Percentiles rank a stretch among this genome's conserved stretches.
Evolutionary conservation across 1,140 invertebrate genomes (phyloP).

Genomic region (Drosophila miranda): DNA sequence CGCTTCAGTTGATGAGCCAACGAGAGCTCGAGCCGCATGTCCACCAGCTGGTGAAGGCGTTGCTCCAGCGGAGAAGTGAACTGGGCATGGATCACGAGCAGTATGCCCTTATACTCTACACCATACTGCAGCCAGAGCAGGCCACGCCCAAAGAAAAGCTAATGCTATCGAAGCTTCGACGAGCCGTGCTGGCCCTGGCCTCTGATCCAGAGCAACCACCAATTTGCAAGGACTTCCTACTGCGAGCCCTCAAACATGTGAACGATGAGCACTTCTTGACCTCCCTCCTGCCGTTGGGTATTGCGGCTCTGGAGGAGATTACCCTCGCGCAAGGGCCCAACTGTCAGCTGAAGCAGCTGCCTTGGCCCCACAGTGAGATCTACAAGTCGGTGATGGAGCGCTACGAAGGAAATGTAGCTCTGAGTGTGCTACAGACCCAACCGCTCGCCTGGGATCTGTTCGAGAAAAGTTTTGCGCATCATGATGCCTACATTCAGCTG

Average conservation of each 20-base stretch:
- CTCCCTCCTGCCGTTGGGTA: conserved; percentile 82
- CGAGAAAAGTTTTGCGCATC: conserved; percentile 45
- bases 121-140: conserved; percentile 59
- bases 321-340: background rate
- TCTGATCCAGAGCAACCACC: conserved; percentile 43
- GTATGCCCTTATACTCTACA: conserved; percentile 83
- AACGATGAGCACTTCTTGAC: conserved; percentile 82
- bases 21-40: conserved; percentile 36
- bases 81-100: conserved; percentile 86
- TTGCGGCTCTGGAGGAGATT: conserved; percentile 47
- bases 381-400: conserved; percentile 59
- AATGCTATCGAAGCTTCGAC: conserved; percentile 39
- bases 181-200: conserved; percentile 33
- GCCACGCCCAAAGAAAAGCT: conserved; percentile 34
- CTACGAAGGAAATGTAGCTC: conserved; percentile 50
- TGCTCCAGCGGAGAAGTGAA: conserved; percentile 83
- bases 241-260: conserved; percentile 83
- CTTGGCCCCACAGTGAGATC: conserved; percentile 60
- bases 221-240: conserved; percentile 45
- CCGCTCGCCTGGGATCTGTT: conserved; percentile 66
- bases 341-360: conserved; percentile 48
- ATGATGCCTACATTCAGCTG: conserved; percentile 54
- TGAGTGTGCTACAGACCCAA: conserved; percentile 36
- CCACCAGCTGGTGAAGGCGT: conserved; percentile 39
- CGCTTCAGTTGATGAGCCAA: conserved; percentile 33